These are phyloP conservation scores for Hartigia nigra DNA, from an alignment of 2,888 invertebrate species.

Conservation along the genomic window DNA sequence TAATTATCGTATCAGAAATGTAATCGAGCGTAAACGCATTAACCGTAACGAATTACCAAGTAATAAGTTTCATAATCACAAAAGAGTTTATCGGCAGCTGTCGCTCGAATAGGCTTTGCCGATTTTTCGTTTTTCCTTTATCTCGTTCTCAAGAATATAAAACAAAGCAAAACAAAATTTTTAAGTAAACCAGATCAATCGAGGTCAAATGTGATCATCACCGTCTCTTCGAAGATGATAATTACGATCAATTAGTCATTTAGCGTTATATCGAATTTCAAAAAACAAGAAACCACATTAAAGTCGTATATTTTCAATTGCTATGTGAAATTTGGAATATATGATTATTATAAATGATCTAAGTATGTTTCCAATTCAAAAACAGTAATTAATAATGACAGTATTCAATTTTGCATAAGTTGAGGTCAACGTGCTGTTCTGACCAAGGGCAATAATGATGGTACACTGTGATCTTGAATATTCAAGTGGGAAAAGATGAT, in stretches of 20 bases:
- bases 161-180: neutral
- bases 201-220: neutral
- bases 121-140: neutral
- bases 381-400: neutral
- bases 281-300: neutral
- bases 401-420: neutral
- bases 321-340: neutral
- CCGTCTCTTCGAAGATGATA: neutral
- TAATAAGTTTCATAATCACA: neutral
- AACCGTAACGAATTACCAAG: conserved; percentile 18
- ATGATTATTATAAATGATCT: neutral
- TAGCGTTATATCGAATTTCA: neutral
- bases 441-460: conserved; percentile 13
- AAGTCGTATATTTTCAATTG: neutral
- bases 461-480: neutral
- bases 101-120: neutral
- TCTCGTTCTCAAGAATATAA: neutral
- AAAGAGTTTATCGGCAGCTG: neutral
- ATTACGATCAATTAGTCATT: neutral
- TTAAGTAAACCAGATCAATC: neutral
- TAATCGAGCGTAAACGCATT: conserved; percentile 47
- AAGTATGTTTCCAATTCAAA: neutral
- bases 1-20: conserved; percentile 50
- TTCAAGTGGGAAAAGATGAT: neutral
- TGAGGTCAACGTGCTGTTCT: conserved; percentile 2